These are phyloP conservation scores for Parauchenoglanis ngamensis DNA, from an alignment of 2,797 vertebrate species.

Conservation along the genomic window DNA sequence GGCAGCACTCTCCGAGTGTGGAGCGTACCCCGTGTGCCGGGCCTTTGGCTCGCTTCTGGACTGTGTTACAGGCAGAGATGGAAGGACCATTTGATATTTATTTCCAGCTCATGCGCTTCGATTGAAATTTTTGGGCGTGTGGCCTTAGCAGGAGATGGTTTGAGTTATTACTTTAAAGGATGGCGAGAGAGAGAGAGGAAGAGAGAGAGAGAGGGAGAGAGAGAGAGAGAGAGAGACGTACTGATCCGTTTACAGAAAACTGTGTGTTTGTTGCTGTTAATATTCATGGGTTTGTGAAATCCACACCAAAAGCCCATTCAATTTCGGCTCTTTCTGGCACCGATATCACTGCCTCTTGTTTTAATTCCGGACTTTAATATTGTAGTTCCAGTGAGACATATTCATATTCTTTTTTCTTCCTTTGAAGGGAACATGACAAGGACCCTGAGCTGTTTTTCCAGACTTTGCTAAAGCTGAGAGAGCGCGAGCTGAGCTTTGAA, in stretches of 20 bases:
- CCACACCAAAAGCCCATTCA: conserved; percentile 9
- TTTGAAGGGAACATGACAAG: conserved; percentile 94
- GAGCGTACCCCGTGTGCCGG: neutral
- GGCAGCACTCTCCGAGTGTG: neutral
- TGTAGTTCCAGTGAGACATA: conserved; percentile 15
- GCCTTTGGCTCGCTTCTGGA: conserved; percentile 27
- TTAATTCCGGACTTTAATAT: conserved; percentile 18
- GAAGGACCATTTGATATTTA: conserved; percentile 27
- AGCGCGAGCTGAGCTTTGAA: conserved; percentile 78
- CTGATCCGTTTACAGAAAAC: conserved; percentile 9
- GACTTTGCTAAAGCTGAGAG: conserved; percentile 85
- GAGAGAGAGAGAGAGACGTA: neutral
- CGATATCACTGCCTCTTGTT: neutral
- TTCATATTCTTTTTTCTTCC: conserved; percentile 54
- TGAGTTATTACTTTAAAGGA: conserved; percentile 22
- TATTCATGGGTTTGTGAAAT: conserved; percentile 20
- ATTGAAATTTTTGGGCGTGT: conserved; percentile 21
- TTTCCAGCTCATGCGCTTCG: conserved; percentile 17
- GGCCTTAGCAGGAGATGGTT: conserved; percentile 38
- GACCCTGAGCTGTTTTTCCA: conserved; percentile 91
- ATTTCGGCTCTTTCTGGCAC: neutral
- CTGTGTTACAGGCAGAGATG: conserved; percentile 19
- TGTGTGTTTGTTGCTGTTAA: conserved; percentile 21
- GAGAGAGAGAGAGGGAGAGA: neutral
- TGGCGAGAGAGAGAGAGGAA: neutral